Percentiles rank a stretch among this genome's conserved stretches.
Evolutionary conservation across 2,797 vertebrate species (phyloP).

Genomic region (Trichosurus vulpecula): DNA sequence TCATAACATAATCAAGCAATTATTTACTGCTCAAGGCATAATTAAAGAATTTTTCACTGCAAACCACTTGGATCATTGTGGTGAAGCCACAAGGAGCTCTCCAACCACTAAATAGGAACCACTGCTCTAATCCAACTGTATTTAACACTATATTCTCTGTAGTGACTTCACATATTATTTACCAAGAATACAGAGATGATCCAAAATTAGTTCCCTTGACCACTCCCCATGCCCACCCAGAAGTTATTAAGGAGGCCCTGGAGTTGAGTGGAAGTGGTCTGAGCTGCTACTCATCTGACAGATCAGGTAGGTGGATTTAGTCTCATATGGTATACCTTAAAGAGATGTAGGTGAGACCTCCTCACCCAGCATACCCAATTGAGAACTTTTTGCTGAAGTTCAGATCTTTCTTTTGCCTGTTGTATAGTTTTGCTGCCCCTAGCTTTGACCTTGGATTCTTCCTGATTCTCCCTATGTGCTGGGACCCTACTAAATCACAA

Average conservation of each 20-base stretch:
- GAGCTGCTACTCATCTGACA: background rate
- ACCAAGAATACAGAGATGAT: background rate
- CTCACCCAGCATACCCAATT: background rate
- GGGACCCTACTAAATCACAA: background rate
- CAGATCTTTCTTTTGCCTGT: background rate
- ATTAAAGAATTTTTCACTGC: background rate
- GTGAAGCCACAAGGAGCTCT: background rate
- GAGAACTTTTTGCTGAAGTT: background rate
- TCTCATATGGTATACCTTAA: background rate
- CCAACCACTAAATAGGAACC: background rate
- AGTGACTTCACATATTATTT: background rate
- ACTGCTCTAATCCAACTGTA: background rate
- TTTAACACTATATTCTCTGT: background rate
- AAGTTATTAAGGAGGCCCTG: background rate
- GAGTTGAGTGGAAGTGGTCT: background rate
- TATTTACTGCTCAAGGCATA: background rate
- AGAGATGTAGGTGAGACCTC: background rate
- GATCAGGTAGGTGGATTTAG: background rate
- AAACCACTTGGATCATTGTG: background rate
- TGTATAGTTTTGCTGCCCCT: background rate
- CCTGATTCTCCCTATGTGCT: background rate
- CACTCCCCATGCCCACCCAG: background rate
- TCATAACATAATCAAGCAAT: background rate
- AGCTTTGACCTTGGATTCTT: background rate
- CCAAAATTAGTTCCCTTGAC: background rate